Percentiles rank a stretch among this genome's conserved stretches.
Evolutionary conservation across 2,113 vertebrate species (phyloP).

Genomic region (Paratilapia polleni): DNA sequence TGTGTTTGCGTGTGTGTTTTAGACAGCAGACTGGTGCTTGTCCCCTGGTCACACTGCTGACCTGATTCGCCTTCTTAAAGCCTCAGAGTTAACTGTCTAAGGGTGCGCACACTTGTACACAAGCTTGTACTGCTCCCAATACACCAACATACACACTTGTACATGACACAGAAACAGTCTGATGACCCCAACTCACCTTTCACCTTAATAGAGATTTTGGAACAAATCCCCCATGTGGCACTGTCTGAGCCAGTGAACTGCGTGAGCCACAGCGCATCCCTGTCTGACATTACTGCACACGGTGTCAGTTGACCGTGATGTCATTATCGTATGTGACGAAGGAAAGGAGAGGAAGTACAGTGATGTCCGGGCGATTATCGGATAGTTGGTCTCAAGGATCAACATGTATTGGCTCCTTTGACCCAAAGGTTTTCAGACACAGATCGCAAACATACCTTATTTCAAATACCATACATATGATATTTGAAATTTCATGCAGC

Average conservation of each 20-base stretch:
- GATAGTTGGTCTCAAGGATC: neutral
- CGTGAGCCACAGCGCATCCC: neutral
- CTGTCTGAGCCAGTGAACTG: constrained; percentile 20
- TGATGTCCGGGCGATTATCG: constrained; percentile 26
- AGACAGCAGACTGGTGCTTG: constrained; percentile 56
- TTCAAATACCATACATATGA: too few species aligned
- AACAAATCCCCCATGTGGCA: constrained; percentile 39
- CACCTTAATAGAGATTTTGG: constrained; percentile 34
- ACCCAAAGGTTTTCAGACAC: neutral
- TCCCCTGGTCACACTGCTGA: constrained; percentile 47
- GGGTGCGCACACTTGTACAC: neutral
- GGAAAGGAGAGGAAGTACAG: neutral
- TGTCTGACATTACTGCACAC: neutral
- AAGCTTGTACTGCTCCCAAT: constrained; percentile 1
- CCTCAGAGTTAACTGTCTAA: constrained; percentile 41
- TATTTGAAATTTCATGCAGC: neutral
- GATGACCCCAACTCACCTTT: constrained; percentile 29
- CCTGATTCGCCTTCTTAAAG: constrained; percentile 65
- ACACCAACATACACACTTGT: neutral
- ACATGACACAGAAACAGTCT: neutral
- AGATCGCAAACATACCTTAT: neutral
- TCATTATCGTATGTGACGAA: neutral
- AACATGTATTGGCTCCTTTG: neutral
- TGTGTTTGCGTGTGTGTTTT: neutral
- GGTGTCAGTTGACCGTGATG: neutral